Conservation (phyloP, 2,113 vertebrate species). For the Apaloderma vittatum region DNA sequence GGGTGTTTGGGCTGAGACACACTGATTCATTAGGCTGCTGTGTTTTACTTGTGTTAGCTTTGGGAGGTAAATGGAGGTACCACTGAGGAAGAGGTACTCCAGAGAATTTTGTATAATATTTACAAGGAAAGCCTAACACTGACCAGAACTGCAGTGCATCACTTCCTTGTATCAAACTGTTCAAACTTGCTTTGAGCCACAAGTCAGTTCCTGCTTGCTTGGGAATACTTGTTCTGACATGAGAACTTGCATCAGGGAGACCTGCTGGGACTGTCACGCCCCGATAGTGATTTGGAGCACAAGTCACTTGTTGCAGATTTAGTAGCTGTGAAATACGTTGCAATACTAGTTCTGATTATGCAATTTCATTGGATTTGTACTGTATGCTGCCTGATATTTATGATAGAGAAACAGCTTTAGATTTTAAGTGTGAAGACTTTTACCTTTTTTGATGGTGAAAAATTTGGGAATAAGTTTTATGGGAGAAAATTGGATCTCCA, state of each 20-base stretch:
- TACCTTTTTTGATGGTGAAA: not conserved
- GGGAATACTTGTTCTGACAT: not conserved
- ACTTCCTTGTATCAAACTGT: not conserved
- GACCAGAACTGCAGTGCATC: not conserved
- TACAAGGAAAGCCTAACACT: not conserved
- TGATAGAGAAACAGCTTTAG: not conserved
- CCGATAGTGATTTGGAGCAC: not conserved
- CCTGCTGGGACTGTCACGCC: slow-evolving; percentile 1
- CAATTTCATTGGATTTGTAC: not conserved
- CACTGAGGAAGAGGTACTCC: not conserved
- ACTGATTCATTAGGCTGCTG: not conserved
- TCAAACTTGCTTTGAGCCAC: not conserved
- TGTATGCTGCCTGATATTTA: not conserved
- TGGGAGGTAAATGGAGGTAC: not conserved
- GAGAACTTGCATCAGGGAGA: not conserved
- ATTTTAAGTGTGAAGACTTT: not conserved
- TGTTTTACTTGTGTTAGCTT: not conserved
- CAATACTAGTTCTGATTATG: not conserved
- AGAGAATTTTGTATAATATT: not conserved
- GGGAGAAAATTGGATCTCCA: not conserved
- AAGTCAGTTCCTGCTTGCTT: not conserved
- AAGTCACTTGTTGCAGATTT: not conserved
- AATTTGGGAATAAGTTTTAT: not conserved
- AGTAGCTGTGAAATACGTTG: not conserved
- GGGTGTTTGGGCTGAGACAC: not conserved